Evolutionary conservation across 2,113 vertebrate genomes (phyloP).

Genomic region (Lagenorhynchus albirostris): DNA sequence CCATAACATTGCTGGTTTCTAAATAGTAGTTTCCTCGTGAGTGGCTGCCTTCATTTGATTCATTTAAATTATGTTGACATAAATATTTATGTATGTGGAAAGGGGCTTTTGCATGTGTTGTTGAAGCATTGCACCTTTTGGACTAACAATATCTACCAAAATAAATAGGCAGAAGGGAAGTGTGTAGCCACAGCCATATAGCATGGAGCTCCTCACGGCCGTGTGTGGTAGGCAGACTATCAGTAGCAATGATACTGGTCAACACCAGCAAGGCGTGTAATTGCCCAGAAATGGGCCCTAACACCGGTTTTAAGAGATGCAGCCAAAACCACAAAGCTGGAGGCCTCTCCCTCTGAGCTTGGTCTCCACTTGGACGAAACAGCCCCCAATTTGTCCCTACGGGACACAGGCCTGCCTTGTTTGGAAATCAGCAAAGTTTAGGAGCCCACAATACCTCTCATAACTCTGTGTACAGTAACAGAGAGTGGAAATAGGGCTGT

Average conservation of each 20-base stretch:
- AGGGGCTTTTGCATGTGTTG: background rate
- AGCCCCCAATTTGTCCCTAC: conserved; percentile 82
- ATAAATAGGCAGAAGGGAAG: background rate
- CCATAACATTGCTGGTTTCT: background rate
- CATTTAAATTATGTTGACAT: background rate
- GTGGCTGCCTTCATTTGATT: background rate
- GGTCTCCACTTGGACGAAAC: conserved; percentile 70
- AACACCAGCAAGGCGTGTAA: conserved; percentile 53
- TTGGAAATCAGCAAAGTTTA: conserved; percentile 87
- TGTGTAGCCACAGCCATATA: accelerated
- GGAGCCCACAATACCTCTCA: conserved; percentile 88
- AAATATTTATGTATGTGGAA: background rate
- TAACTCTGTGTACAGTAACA: conserved; percentile 88
- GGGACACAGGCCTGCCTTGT: conserved; percentile 89
- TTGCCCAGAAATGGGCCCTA: conserved; percentile 74
- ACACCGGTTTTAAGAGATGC: conserved; percentile 50
- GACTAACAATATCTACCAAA: background rate
- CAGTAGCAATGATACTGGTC: conserved; percentile 38
- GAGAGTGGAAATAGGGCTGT: conserved; percentile 87
- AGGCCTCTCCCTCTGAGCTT: conserved; percentile 69
- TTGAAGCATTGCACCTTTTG: accelerated
- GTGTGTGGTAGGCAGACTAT: background rate
- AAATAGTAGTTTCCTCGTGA: background rate
- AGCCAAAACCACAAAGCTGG: conserved; percentile 75
- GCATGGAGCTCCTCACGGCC: background rate